These are phyloP conservation scores for Medauroidea extradentata DNA, from an alignment of 1,140 invertebrate species.

Conservation along the genomic window DNA sequence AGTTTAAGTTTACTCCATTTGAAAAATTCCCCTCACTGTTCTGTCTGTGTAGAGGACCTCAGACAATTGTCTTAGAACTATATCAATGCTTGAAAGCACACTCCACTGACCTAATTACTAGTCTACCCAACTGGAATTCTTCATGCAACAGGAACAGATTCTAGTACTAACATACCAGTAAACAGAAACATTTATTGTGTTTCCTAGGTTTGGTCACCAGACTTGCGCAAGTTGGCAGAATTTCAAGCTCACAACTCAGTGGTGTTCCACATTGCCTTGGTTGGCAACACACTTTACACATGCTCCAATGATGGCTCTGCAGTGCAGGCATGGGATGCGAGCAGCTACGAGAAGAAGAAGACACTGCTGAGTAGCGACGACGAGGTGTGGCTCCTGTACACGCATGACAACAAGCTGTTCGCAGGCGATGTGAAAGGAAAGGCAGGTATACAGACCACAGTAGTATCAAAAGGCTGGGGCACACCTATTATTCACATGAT, in stretches of 20 bases:
- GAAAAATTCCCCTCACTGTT: too few species aligned
- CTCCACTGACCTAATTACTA: too few species aligned
- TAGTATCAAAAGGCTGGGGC: too few species aligned
- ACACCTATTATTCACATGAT: too few species aligned
- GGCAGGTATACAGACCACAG: too few species aligned
- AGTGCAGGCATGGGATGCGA: constrained; percentile 42
- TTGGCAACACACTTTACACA: constrained; percentile 41
- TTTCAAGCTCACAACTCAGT: constrained; percentile 43
- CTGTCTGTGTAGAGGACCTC: too few species aligned
- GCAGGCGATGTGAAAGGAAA: constrained; percentile 45
- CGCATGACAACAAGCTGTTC: constrained; percentile 36
- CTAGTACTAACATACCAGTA: too few species aligned
- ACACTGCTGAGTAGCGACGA: constrained; percentile 27
- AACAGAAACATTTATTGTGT: constrained; percentile 6
- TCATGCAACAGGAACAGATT: too few species aligned
- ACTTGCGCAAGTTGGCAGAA: constrained; percentile 41
- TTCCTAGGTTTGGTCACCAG: constrained; percentile 42
- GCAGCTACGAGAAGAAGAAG: constrained; percentile 32
- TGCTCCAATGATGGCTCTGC: constrained; percentile 46
- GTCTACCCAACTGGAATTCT: too few species aligned
- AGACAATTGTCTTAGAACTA: too few species aligned
- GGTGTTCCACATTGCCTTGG: constrained; percentile 39
- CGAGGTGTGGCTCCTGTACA: constrained; percentile 40
- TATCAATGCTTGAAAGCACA: too few species aligned
- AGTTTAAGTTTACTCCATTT: too few species aligned